Evolutionary conservation across 2,797 vertebrate species (phyloP), one percentile per base, ranked within the genome.

Genomic region (Gallinago stenura): DNA sequence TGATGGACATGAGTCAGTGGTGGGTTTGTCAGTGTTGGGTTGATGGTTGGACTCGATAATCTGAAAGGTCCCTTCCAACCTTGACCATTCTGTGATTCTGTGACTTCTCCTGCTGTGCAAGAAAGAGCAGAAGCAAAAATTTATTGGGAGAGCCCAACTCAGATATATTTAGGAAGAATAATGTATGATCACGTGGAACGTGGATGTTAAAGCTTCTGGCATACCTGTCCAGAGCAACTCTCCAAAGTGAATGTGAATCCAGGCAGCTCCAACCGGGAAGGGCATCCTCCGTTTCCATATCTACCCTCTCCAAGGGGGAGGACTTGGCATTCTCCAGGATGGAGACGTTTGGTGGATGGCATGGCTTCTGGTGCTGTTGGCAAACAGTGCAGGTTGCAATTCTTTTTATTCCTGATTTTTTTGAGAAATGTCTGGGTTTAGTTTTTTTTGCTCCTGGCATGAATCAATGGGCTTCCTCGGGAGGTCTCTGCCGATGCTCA

Each of bases 81-180:
- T 53, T 15, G 4, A 53, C 51, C 15, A 17, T 53, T 53, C 51
- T 53, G 26, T 53, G 26, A 16, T 53, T 53, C 51, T 53, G 16
- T 53, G 19, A n/a, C 51, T 81, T 46, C 16, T 21, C 30, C 54
- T 46, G 6, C 25, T 81, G 76, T n/a, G 1, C 45, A 13, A 28
- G 30, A 54, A 70, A 2, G 33, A 33, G 7, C 0, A 0, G 12
- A 46, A 78, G 21, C 43, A 25, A 68, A 48, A 0, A 3, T 71
- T 51, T 48, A 0, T 6, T n/a, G 61, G 31, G 37, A 68, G 14
- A 78, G 7, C 53, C 56, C 3, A 6, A 2, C 35, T 75, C 19
- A 2, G 17, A 3, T 10, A 0, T 41, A 6, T 56, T 53, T 31
- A 35, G 45, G 31, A 51, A 35, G 11, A 57, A 15, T 22, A 14